Evolutionary conservation across 1,140 invertebrate species (phyloP).

Genomic region (Temnothorax nylanderi): DNA sequence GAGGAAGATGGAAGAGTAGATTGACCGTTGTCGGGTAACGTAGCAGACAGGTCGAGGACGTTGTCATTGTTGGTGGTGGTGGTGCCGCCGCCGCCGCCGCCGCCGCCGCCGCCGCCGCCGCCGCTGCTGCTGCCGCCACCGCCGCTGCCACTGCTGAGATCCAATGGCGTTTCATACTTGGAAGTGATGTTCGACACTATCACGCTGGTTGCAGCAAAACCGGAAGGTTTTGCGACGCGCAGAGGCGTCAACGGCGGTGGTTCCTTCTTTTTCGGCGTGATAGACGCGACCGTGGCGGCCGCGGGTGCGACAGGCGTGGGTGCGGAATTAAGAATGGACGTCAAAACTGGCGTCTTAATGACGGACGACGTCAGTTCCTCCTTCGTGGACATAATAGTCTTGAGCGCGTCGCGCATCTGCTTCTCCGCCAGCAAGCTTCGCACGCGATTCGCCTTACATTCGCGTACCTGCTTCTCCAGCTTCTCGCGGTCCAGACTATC

Average conservation of each 20-base stretch:
- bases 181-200: conserved; percentile 40
- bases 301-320: background rate
- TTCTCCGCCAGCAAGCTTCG: conserved; percentile 82
- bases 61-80: conserved; percentile 49
- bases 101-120: conserved; percentile 42
- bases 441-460: conserved; percentile 81
- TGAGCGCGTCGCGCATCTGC: conserved; percentile 82
- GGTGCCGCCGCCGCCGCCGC: background rate
- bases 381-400: conserved; percentile 81
- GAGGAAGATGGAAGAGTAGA: conserved; percentile 15
- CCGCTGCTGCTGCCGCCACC: conserved; percentile 11
- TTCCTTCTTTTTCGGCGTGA: conserved; percentile 77
- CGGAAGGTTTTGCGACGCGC: conserved; percentile 73
- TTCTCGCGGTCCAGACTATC: conserved; percentile 76
- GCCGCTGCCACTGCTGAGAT: conserved; percentile 67
- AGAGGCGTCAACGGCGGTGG: conserved; percentile 81
- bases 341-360: background rate
- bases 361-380: conserved; percentile 62
- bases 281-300: background rate
- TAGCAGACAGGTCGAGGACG: conserved; percentile 65
- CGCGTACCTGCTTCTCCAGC: conserved; percentile 80
- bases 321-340: background rate
- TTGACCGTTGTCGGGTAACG: background rate
- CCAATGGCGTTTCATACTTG: conserved; percentile 71
- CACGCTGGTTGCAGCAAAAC: conserved; percentile 60